Evolutionary conservation across 2,888 invertebrate genomes (phyloP).

Genomic region (Andrena minutula): DNA sequence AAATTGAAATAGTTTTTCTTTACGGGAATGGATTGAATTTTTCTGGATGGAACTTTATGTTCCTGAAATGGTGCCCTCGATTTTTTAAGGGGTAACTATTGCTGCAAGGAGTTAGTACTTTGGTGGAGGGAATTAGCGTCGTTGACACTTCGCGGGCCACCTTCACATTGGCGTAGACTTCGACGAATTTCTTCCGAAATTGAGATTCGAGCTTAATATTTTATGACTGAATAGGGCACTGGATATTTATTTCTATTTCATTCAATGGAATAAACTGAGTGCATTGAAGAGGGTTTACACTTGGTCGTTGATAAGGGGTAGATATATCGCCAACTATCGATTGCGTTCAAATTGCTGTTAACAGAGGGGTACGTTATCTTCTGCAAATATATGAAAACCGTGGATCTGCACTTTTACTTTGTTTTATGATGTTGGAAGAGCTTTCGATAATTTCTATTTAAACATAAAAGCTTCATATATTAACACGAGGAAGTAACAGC

Average conservation of each 20-base stretch:
- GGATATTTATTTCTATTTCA: too few species aligned
- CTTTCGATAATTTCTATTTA: background rate
- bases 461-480: too few species aligned
- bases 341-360: background rate
- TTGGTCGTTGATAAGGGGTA: background rate
- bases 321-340: slow-evolving; percentile 7
- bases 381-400: too few species aligned
- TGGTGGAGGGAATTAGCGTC: background rate
- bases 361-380: background rate
- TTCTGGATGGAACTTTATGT: background rate
- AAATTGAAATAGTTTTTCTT: too few species aligned
- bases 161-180: background rate
- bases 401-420: too few species aligned
- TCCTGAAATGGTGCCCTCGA: background rate
- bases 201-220: too few species aligned
- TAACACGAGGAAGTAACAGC: background rate
- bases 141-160: background rate
- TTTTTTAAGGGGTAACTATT: background rate
- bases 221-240: too few species aligned
- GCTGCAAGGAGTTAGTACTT: background rate
- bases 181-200: background rate
- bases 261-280: too few species aligned
- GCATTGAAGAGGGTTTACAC: background rate
- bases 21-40: background rate
- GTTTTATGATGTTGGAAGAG: too few species aligned